Conservation (phyloP, 2,113 vertebrate genomes). For the Aegotheles bennettii region DNA sequence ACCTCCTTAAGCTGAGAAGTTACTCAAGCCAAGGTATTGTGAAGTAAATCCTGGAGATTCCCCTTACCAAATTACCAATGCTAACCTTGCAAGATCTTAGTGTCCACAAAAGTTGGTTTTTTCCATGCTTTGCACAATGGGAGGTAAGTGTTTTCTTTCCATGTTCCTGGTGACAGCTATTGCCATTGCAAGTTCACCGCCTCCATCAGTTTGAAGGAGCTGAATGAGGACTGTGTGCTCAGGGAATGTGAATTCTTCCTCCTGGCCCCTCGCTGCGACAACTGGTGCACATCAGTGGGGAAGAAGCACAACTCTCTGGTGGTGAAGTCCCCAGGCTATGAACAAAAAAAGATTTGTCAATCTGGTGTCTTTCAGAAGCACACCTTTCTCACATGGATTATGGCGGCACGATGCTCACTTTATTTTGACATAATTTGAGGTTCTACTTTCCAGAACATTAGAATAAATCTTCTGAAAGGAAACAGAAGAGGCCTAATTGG, state of each 20-base stretch:
- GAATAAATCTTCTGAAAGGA: neutral
- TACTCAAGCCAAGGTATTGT: neutral
- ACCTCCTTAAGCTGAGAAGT: neutral
- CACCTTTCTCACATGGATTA: neutral
- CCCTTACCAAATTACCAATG: neutral
- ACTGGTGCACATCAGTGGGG: neutral
- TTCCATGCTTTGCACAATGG: neutral
- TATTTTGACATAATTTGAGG: neutral
- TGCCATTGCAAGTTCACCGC: neutral
- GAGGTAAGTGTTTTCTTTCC: neutral
- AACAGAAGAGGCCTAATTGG: neutral
- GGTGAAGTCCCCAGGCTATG: neutral
- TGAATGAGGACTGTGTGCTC: neutral
- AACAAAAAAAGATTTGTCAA: neutral
- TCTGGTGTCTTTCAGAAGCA: neutral
- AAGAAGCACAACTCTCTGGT: fast-evolving
- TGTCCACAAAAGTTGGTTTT: neutral
- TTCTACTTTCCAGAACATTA: neutral
- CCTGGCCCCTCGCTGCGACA: neutral
- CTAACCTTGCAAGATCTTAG: neutral
- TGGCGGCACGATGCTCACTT: neutral
- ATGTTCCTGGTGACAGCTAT: neutral
- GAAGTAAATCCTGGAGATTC: neutral
- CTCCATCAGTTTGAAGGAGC: neutral
- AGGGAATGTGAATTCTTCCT: neutral